Evolutionary conservation across 2,888 invertebrate species (phyloP), one percentile per base, ranked within the genome.

Genomic region (Nycteola revayana): DNA sequence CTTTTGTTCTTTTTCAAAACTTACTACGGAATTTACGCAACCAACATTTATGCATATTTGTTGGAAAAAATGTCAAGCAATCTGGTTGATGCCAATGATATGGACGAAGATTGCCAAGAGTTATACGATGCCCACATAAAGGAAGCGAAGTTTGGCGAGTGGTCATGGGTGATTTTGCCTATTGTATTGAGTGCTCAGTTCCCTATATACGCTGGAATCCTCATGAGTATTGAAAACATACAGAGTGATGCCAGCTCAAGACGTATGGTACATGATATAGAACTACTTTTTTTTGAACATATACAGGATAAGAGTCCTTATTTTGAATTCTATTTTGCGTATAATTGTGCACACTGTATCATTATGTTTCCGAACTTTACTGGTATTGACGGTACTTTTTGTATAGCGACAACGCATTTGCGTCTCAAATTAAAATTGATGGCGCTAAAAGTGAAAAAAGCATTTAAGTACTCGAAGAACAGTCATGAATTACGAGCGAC

Each of bases 311-410:
- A 75, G 8, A 53, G 73, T 3, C 83, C 82, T 1, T 77, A 76
- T 41, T 83, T 74, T 27, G 71, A 82, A 40, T 42, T 72, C 1
- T 53, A 77, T 28, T 84, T 77, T 36, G 70, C 65, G 0, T 80
- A 75, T 44, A 77, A 68, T 29, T 59, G 72, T 10, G 6, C 61
- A 0, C 71, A 73, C 28, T 70, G 71, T 17, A 18, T 74, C 1
- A 48, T 68, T 3, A 52, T 83, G 0, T 52, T 66, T 1, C 72
- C 74, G 1, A 70, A 71, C 21, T 83, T 70, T 36, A 49, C 62
- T 2, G 81, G 82, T 1, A 71, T 82, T 7, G 84, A 82, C 21
- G 79, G 80, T 0, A 78, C 77, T 0, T 82, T 80, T 35, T 80
- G 82, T 33, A 80, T 83, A 28, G 73, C 75, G 1, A 75, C 71